These are phyloP conservation scores for Hephaestus fuliginosus DNA, from an alignment of 2,797 vertebrate species.

Conservation along the genomic window DNA sequence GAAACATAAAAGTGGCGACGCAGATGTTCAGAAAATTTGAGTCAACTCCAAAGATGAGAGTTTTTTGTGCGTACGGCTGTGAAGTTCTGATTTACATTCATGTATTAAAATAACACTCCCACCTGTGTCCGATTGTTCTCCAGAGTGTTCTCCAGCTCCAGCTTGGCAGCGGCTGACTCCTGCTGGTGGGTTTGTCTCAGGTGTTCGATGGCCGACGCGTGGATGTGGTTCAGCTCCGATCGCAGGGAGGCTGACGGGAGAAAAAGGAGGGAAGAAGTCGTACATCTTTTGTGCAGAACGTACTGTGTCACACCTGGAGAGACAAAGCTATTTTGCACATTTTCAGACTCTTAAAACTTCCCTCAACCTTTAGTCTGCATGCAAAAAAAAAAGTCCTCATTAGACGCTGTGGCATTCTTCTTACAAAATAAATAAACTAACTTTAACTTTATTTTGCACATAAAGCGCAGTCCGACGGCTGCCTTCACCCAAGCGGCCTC, in stretches of 20 bases:
- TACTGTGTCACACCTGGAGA: neutral
- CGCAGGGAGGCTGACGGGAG: slow-evolving; percentile 91
- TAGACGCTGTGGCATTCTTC: slow-evolving; percentile 44
- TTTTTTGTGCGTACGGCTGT: neutral
- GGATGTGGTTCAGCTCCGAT: slow-evolving; percentile 97
- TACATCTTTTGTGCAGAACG: neutral
- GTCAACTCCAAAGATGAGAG: neutral
- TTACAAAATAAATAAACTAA: slow-evolving; percentile 42
- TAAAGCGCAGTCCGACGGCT: slow-evolving; percentile 33
- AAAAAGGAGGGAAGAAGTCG: neutral
- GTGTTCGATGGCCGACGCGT: slow-evolving; percentile 95
- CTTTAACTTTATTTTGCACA: slow-evolving; percentile 19
- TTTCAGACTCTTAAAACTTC: neutral
- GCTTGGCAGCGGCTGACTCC: slow-evolving; percentile 89
- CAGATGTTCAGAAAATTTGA: neutral
- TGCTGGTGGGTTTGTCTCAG: slow-evolving; percentile 94
- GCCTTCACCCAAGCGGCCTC: slow-evolving; percentile 42
- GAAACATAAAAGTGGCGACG: neutral
- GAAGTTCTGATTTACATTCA: neutral
- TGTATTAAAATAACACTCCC: neutral
- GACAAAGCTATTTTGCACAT: neutral
- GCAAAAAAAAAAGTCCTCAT: slow-evolving; percentile 32
- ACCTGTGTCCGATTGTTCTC: slow-evolving; percentile 93
- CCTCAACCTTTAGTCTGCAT: neutral
- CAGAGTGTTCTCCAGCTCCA: slow-evolving; percentile 93